phyloP scores from a whole-genome alignment of 2,888 invertebrate genomes.

The Drosophila acutilabella region DNA sequence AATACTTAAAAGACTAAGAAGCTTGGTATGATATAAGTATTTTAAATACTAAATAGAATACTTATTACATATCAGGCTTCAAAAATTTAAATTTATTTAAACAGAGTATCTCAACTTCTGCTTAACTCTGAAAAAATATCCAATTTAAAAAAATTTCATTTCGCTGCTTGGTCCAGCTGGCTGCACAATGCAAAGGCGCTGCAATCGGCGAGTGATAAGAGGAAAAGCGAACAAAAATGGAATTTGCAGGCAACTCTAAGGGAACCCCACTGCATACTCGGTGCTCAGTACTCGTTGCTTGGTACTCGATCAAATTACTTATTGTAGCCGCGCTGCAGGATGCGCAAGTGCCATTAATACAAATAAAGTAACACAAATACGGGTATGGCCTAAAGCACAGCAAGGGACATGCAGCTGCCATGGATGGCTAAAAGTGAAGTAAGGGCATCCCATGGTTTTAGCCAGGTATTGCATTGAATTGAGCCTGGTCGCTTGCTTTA shows the following conservation, averaged over 20 bases:
- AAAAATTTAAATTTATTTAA: background rate
- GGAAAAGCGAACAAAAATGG: background rate
- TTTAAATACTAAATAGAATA: too few relatives aligned
- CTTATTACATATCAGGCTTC: too few relatives aligned
- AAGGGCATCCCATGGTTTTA: conserved; percentile 32
- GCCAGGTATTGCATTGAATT: conserved; percentile 56
- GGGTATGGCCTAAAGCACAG: conserved; percentile 36
- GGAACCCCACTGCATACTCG: conserved; percentile 32
- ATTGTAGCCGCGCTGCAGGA: conserved; percentile 77
- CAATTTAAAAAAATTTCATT: conserved; percentile 65
- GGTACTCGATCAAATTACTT: conserved; percentile 79
- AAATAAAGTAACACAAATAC: conserved; percentile 79
- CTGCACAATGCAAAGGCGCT: conserved; percentile 62
- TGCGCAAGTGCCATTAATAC: conserved; percentile 79
- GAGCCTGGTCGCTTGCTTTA: conserved; percentile 41
- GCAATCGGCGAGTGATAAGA: conserved; percentile 37
- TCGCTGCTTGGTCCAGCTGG: conserved; percentile 56
- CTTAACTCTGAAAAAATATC: background rate
- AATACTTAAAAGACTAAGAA: too few relatives aligned
- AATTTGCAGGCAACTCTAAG: background rate
- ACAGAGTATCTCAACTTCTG: conserved; percentile 12
- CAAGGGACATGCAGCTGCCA: background rate
- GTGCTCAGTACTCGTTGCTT: conserved; percentile 54
- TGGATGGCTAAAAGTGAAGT: background rate
- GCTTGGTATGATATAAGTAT: too few relatives aligned